Evolutionary conservation across 2,113 vertebrate species (phyloP).

Genomic region (Thalassoma bifasciatum): DNA sequence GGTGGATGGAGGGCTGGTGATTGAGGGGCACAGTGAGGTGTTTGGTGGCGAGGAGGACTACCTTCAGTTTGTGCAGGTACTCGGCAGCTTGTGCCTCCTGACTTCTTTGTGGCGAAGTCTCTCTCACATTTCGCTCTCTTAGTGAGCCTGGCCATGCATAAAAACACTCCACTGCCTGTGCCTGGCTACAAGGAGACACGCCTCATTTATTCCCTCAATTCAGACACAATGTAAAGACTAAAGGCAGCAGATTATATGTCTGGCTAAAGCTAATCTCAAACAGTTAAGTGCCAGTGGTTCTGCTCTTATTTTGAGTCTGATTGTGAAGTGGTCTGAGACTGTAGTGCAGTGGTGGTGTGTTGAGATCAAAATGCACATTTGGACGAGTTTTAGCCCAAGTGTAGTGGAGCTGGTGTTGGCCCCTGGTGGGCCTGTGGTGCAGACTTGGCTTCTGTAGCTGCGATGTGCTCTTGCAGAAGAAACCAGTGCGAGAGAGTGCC

Average conservation of each 20-base stretch:
- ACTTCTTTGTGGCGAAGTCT: conserved; percentile 33
- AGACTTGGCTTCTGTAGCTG: conserved; percentile 90
- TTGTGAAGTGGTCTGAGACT: conserved; percentile 12
- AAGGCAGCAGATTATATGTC: conserved; percentile 6
- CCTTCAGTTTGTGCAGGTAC: conserved; percentile 99
- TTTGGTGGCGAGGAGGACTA: conserved; percentile 99
- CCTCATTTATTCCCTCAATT: conserved; percentile 27
- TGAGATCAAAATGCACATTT: conserved; percentile 23
- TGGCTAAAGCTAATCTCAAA: conserved; percentile 4
- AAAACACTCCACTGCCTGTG: conserved; percentile 29
- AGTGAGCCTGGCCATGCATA: conserved; percentile 40
- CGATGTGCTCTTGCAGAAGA: conserved; percentile 99
- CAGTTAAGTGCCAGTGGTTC: neutral
- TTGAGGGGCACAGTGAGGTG: conserved; percentile 98
- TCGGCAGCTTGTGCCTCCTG: conserved; percentile 78
- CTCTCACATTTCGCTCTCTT: conserved; percentile 16
- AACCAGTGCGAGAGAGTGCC: conserved; percentile 93
- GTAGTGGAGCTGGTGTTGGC: conserved; percentile 42
- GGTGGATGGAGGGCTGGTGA: conserved; percentile 95
- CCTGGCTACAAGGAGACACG: conserved; percentile 25
- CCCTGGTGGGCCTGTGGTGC: conserved; percentile 62
- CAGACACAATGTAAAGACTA: conserved; percentile 4
- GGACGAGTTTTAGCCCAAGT: conserved; percentile 5
- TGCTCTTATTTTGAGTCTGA: conserved; percentile 6
- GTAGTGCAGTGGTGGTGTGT: conserved; percentile 34